Evolutionary conservation across 2,888 invertebrate genomes (phyloP), one percentile per base, ranked within the genome.

Genomic region (Drosophila flavopinicola): DNA sequence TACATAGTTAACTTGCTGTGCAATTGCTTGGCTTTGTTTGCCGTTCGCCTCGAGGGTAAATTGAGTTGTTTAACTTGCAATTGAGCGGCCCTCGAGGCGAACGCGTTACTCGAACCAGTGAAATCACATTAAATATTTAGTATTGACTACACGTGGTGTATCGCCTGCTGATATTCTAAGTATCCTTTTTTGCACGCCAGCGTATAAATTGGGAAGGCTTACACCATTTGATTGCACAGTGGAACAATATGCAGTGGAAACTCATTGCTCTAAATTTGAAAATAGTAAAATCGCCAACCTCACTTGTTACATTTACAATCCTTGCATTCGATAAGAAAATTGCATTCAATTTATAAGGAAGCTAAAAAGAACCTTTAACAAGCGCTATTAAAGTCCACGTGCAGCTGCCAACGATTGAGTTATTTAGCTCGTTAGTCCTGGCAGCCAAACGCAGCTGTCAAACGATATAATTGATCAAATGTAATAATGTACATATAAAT

Each of bases 51-150:
- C 49, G 49, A 38, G 68, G 64, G 57, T 49, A 74, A 83, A 80
- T 80, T 82, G 78, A 83, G 82, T 82, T 82, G 80, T 75, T 82
- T 78, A 75, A 61, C 65, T 66, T 71, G 76, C 76, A 78, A 82
- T 80, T 73, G 78, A 80, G 66, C 41, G 37, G 25, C 37, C 39
- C 66, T 61, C 35, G 44, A 37, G 56, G 52, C 32, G n/a, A 35
- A 35, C 45, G 29, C 30, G 45, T 51, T 42, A 58, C 32, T 39
- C 53, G 25, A 41, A 6, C 32, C 59, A 66, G 35, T 45, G 25
- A 52, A 70, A 56, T 56, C 70, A 29, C 25, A 70, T 71, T 61
- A 71, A 70, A 66, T 70, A 71, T 71, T 71, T 57, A 70, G 20
- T 53, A 56, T 64, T 63, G 53, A 45, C 56, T 66, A 61, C 52